These are phyloP conservation scores for Drosophila teissieri DNA, from an alignment of 1,140 invertebrate genomes.

Conservation along the genomic window DNA sequence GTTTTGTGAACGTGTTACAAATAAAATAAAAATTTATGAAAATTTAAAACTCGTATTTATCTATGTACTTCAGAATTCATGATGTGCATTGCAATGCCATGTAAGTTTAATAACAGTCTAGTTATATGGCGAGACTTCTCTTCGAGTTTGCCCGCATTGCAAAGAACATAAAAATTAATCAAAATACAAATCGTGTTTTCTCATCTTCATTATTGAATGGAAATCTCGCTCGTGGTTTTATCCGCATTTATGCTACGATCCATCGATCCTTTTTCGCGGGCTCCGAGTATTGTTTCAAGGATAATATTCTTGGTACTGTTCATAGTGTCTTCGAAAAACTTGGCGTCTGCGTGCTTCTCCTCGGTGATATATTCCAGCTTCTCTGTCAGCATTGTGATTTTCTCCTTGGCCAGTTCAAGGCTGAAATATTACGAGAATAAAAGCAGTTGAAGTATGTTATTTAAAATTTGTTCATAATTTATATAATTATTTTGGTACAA, in stretches of 20 bases:
- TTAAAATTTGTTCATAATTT: no score
- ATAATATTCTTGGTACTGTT: slow-evolving; percentile 70
- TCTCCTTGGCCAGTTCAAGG: slow-evolving; percentile 76
- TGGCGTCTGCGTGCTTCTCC: slow-evolving; percentile 71
- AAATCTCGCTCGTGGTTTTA: slow-evolving; percentile 13
- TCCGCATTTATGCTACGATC: not conserved
- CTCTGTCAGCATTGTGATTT: slow-evolving; percentile 69
- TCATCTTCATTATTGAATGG: not conserved
- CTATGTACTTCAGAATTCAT: not conserved
- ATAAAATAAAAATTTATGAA: slow-evolving; percentile 67
- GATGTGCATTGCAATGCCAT: not conserved
- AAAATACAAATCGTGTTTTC: slow-evolving; percentile 26
- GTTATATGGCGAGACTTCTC: not conserved
- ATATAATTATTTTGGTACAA: no score
- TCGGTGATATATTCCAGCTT: slow-evolving; percentile 63
- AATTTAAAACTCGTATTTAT: slow-evolving; percentile 9
- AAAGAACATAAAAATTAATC: slow-evolving; percentile 35
- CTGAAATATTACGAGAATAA: slow-evolving; percentile 11
- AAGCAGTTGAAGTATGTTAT: no score
- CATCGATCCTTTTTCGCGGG: slow-evolving; percentile 13
- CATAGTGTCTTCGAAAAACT: slow-evolving; percentile 73
- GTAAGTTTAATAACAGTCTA: not conserved
- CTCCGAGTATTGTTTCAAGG: slow-evolving; percentile 58
- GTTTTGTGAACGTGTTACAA: slow-evolving; percentile 76
- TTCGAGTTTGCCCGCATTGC: not conserved